Evolutionary conservation across 2,113 vertebrate genomes (phyloP).

Genomic region (Stegostoma tigrinum): DNA sequence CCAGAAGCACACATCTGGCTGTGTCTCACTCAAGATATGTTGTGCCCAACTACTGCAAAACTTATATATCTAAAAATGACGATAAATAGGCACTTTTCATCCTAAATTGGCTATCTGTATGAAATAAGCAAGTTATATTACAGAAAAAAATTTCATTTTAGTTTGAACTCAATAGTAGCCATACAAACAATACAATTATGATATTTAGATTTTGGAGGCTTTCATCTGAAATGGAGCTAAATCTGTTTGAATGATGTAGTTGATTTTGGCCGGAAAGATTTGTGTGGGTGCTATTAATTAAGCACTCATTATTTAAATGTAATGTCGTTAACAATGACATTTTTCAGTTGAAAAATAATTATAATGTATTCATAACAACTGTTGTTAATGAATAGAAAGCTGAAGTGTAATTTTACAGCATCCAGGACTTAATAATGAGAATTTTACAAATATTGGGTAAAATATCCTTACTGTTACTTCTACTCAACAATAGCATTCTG

Average conservation of each 20-base stretch:
- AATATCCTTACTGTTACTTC: background rate
- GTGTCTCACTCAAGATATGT: too few relatives aligned
- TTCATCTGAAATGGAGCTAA: background rate
- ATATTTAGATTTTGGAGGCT: background rate
- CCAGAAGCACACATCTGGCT: too few relatives aligned
- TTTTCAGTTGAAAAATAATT: background rate
- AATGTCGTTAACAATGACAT: background rate
- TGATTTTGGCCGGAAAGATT: background rate
- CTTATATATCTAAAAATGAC: background rate
- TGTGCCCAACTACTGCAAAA: too few relatives aligned
- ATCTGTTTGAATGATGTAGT: background rate
- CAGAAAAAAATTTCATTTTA: background rate
- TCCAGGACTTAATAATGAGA: background rate
- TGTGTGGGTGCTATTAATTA: background rate
- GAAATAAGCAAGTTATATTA: background rate
- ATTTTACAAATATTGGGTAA: background rate
- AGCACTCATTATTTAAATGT: background rate
- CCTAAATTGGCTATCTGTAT: background rate
- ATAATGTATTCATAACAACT: background rate
- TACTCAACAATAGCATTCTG: background rate
- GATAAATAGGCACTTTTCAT: background rate
- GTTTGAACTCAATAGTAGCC: background rate
- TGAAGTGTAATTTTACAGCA: background rate
- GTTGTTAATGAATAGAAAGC: background rate
- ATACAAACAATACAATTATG: background rate